Base-by-base conservation (phyloP, 2,888 invertebrate genomes). In the Aelia acuminata region DNA sequence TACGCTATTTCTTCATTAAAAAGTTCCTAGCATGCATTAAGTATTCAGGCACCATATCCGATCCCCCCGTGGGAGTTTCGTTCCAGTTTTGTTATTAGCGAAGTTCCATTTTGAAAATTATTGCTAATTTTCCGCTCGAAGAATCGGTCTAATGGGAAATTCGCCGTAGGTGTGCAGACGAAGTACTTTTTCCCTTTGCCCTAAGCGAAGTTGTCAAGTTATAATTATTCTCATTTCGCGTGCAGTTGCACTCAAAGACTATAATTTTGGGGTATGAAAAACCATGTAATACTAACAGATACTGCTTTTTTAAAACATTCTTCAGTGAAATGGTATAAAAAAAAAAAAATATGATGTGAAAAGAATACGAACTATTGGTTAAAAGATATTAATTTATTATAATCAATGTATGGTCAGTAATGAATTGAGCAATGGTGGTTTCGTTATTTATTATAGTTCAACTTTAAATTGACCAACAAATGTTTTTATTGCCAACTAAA, bases 21-120 rank as follows among this genome's bases (percentile, higher is more conserved):
- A 35, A 70, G 35, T 70, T 10, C 5, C 18, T 70, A 70, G 35
- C 20, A 70, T 18, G 7, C 63, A 63, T 70, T 70, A 70, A 70
- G 35, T 70, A 70, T 18, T 31, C 63, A 70, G 31, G 35, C 63
- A 70, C 63, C 63, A 35, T 70, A 70, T 70, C 63, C 63, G 35
- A 31, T 35, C 31, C 35, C 26, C 63, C 31, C 10, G 18, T 5
- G 63, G 63, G 35, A 70, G 18, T 20, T 70, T 70, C n/a, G 63
- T 70, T 70, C 63, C 63, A 35, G 31, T 70, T 70, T 35, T 70
- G 63, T 70, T 63, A 63, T 63, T 70, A 70, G 63, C 31, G 63
- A 70, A 70, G 63, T 70, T 70, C 63, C 63, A 70, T 70, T 70
- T 70, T 70, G 63, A 70, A 20, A 70, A 70, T 70, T 70, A 70